These are phyloP conservation scores for Hyalella azteca DNA, from an alignment of 2,888 invertebrate genomes.

Conservation along the genomic window DNA sequence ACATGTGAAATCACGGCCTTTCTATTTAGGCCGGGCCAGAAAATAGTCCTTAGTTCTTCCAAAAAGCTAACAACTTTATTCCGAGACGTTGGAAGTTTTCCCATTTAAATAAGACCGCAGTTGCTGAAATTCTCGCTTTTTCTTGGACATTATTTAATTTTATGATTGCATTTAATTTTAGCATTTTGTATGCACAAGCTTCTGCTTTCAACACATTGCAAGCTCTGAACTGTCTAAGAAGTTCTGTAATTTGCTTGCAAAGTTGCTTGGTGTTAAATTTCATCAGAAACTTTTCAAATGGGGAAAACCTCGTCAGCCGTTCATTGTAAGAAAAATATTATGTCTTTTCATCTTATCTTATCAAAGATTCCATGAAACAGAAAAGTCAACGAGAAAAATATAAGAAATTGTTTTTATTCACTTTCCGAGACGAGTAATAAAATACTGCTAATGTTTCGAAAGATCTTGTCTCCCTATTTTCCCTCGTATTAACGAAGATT, in stretches of 20 bases:
- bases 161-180: conserved; percentile 9
- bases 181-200: conserved; percentile 16
- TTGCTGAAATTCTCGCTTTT: neutral
- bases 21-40: too few species aligned
- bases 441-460: too few species aligned
- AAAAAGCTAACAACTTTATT: neutral
- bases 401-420: too few species aligned
- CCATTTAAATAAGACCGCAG: conserved; percentile 14
- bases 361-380: too few species aligned
- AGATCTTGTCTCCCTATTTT: too few species aligned
- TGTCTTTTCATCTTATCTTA: too few species aligned
- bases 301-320: neutral
- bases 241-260: neutral
- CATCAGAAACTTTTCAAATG: conserved; percentile 23
- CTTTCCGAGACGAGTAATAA: too few species aligned
- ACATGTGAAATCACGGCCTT: too few species aligned
- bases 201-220: neutral
- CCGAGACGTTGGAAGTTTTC: conserved; percentile 4
- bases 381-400: too few species aligned
- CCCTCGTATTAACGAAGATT: too few species aligned
- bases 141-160: neutral
- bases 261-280: conserved; percentile 2
- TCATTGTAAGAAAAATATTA: too few species aligned
- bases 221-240: conserved; percentile 1
- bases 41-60: neutral